Evolutionary conservation across 1,140 invertebrate species (phyloP).

Genomic region (Ostrea edulis): DNA sequence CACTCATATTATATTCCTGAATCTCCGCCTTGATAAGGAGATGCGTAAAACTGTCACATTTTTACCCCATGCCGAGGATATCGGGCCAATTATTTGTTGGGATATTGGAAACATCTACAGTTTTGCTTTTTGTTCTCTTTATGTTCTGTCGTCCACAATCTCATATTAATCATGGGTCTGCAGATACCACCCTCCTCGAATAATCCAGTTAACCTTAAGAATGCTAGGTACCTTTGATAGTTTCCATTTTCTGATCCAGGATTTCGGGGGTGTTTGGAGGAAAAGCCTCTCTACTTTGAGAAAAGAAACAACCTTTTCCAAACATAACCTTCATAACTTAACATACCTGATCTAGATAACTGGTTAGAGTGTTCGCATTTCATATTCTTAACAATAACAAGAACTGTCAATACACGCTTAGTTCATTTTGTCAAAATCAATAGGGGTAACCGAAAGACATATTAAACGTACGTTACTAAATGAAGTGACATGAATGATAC

Average conservation of each 20-base stretch:
- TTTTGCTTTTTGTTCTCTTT: neutral
- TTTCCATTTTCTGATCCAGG: constrained; percentile 16
- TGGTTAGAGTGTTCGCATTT: neutral
- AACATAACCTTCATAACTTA: no score
- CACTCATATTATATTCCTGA: constrained; percentile 19
- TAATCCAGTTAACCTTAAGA: constrained; percentile 15
- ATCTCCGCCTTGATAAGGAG: constrained; percentile 11
- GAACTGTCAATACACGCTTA: neutral
- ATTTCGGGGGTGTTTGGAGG: neutral
- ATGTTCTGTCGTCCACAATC: constrained; percentile 9
- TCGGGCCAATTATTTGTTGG: neutral
- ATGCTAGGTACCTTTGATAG: constrained; percentile 1
- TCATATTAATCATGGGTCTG: constrained; percentile 26
- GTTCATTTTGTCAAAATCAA: neutral
- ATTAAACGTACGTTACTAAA: neutral
- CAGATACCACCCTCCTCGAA: constrained; percentile 19
- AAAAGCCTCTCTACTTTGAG: neutral
- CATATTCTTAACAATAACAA: neutral
- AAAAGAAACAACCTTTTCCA: neutral
- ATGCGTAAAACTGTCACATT: constrained; percentile 11
- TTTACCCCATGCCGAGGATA: constrained; percentile 29
- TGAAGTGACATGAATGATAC: neutral
- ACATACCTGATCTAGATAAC: neutral
- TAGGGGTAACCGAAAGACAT: neutral
- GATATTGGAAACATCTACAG: constrained; percentile 28